Conservation (phyloP, 2,888 invertebrate genomes). For the Tachina fera region DNA sequence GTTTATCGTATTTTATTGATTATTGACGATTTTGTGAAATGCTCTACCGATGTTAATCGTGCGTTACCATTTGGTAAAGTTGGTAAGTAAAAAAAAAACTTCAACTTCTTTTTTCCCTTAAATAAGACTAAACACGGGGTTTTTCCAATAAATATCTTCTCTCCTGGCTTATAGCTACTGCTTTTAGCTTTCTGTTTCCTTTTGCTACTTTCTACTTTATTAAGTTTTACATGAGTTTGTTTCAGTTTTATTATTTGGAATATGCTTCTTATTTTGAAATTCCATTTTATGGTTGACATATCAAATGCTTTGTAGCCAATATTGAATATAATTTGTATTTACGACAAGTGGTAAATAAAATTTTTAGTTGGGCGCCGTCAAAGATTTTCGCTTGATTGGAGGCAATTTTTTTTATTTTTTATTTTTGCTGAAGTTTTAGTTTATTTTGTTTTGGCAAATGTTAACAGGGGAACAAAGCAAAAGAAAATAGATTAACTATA, state of each 20-base stretch:
- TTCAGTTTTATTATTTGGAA: constrained; percentile 15
- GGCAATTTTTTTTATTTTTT: constrained; percentile 13
- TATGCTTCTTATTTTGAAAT: not conserved
- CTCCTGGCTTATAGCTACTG: constrained; percentile 9
- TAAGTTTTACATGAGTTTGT: constrained; percentile 34
- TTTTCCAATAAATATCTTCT: not conserved
- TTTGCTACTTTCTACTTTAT: constrained; percentile 21
- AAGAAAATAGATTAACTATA: not conserved
- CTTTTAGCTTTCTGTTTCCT: constrained; percentile 27
- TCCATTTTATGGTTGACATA: constrained; percentile 38
- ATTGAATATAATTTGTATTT: constrained; percentile 68
- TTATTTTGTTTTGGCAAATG: not conserved
- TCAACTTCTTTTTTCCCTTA: too few relatives aligned
- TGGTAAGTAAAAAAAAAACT: too few relatives aligned
- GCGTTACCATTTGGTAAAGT: too few relatives aligned
- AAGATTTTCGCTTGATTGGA: constrained; percentile 40
- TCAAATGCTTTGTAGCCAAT: constrained; percentile 51
- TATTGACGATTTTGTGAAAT: too few relatives aligned
- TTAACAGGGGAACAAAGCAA: not conserved
- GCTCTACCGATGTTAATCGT: too few relatives aligned
- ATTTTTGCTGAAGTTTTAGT: constrained; percentile 36
- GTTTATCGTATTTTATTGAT: too few relatives aligned
- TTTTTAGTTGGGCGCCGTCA: constrained; percentile 16
- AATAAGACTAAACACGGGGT: not conserved
- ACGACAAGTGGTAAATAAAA: constrained; percentile 65